A percentile compares a stretch with the other conserved stretches of the same genome.
Evolutionary conservation across 2,797 vertebrate genomes (phyloP).

Genomic region (Eleutherodactylus coqui): DNA sequence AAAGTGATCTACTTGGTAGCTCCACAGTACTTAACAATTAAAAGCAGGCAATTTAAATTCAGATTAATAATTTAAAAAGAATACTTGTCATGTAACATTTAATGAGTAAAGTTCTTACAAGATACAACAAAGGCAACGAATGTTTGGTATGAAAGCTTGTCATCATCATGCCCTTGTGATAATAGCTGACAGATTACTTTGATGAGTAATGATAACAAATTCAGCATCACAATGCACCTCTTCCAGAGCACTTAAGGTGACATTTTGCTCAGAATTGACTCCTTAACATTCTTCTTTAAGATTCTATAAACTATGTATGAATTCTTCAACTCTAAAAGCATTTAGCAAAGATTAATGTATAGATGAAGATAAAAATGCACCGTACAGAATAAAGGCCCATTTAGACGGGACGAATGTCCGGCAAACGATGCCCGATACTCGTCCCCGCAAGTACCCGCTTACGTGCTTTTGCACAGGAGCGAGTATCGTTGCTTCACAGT

Average conservation of each 20-base stretch:
- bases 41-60: constrained; percentile 50
- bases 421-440: too few relatives aligned
- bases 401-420: too few relatives aligned
- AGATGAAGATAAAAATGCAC: neutral
- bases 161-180: constrained; percentile 46
- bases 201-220: constrained; percentile 48
- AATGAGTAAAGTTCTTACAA: constrained; percentile 59
- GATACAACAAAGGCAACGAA: constrained; percentile 54
- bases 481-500: too few relatives aligned
- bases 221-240: constrained; percentile 43
- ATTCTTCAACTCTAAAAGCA: constrained; percentile 14
- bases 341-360: constrained; percentile 2
- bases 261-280: constrained; percentile 16
- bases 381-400: neutral
- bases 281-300: constrained; percentile 14
- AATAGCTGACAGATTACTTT: constrained; percentile 55
- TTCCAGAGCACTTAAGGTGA: constrained; percentile 36
- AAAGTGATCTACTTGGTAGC: constrained; percentile 37
- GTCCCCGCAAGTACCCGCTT: too few relatives aligned
- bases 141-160: constrained; percentile 53
- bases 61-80: constrained; percentile 55
- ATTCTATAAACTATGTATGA: neutral
- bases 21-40: constrained; percentile 49
- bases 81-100: constrained; percentile 55
- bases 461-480: too few relatives aligned